Evolutionary conservation across 2,113 vertebrate species (phyloP).

Genomic region (Odontophorus gujanensis): DNA sequence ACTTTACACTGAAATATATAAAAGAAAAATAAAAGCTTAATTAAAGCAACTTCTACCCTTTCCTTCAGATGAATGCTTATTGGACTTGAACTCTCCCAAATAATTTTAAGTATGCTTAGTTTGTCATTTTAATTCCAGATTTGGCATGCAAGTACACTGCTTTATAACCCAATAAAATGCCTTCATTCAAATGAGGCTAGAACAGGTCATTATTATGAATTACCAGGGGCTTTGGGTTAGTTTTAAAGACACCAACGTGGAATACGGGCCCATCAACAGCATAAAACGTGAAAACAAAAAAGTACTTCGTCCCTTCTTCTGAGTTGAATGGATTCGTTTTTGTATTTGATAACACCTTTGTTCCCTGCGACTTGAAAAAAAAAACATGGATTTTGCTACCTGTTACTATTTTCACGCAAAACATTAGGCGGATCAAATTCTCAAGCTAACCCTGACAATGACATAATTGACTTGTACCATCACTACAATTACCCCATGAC

Average conservation of each 20-base stretch:
- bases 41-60: neutral
- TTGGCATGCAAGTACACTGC: neutral
- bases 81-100: neutral
- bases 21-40: neutral
- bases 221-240: neutral
- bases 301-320: neutral
- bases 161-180: neutral
- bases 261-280: neutral
- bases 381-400: neutral
- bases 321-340: neutral
- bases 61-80: neutral
- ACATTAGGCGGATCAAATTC: neutral
- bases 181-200: neutral
- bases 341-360: neutral
- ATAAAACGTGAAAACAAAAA: neutral
- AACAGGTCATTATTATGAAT: neutral
- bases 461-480: neutral
- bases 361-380: neutral
- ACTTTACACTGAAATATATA: neutral
- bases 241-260: neutral
- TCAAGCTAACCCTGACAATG: neutral
- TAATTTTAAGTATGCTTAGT: neutral
- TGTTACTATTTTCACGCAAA: neutral
- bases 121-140: neutral
- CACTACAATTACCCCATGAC: neutral